A percentile compares a stretch with the other conserved stretches of the same genome.
Evolutionary conservation across 2,113 vertebrate species (phyloP).

Genomic region (Lamprotornis superbus): DNA sequence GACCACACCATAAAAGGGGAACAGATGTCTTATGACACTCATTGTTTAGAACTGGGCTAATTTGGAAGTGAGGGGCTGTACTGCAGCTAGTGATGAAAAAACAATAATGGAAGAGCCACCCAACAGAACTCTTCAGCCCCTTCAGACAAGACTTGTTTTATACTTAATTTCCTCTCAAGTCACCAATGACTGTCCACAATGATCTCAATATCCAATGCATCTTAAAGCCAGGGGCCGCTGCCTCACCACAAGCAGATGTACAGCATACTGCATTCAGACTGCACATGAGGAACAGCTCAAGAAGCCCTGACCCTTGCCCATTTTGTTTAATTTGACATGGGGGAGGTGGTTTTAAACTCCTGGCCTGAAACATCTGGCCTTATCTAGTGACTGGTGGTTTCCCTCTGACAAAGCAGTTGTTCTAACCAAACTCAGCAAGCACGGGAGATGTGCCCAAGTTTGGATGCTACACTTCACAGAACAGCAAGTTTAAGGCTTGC

Average conservation of each 20-base stretch:
- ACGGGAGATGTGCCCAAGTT: background rate
- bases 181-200: background rate
- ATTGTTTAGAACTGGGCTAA: background rate
- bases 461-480: background rate
- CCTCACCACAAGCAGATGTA: background rate
- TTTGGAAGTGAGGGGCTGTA: background rate
- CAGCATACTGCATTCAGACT: background rate
- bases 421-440: background rate
- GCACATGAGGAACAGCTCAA: rapidly evolving
- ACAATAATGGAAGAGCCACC: rapidly evolving
- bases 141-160: background rate
- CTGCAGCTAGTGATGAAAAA: background rate
- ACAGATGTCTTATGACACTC: background rate
- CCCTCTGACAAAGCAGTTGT: background rate
- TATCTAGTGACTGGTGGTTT: background rate
- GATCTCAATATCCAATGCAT: background rate
- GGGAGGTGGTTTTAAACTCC: background rate
- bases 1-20: background rate
- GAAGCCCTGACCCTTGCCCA: background rate
- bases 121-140: background rate
- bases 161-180: background rate
- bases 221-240: background rate
- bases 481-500: background rate
- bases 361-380: background rate
- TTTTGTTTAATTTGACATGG: background rate